A percentile compares a stretch with the other conserved stretches of the same genome.
Conservation (phyloP, 2,888 invertebrate genomes). For the Caenorhabditis sulstoni region DNA sequence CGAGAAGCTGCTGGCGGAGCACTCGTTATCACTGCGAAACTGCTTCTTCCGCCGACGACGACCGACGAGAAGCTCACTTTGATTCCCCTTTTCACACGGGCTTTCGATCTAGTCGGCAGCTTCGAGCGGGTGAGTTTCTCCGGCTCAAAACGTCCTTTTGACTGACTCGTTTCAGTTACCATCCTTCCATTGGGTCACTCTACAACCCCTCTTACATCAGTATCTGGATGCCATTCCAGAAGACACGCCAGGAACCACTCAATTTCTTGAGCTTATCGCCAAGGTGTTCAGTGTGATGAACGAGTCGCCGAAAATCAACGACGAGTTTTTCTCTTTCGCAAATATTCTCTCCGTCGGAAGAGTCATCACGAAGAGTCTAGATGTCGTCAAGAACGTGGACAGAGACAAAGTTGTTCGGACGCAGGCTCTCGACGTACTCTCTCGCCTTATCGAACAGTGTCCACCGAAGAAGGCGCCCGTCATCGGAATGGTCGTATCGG, state of each 20-base stretch:
- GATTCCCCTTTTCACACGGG: slow-evolving; percentile 13
- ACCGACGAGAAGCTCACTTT: background rate
- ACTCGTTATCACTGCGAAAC: slow-evolving; percentile 4
- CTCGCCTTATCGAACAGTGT: slow-evolving; percentile 6
- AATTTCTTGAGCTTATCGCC: background rate
- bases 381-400: slow-evolving; percentile 8
- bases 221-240: slow-evolving; percentile 23
- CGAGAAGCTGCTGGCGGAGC: slow-evolving; percentile 23
- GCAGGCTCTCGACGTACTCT: slow-evolving; percentile 8
- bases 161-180: slow-evolving; percentile 22
- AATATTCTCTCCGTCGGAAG: background rate
- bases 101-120: slow-evolving; percentile 8
- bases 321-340: slow-evolving; percentile 18
- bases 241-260: slow-evolving; percentile 13
- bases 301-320: background rate
- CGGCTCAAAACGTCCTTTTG: no score
- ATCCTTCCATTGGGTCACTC: slow-evolving; percentile 2
- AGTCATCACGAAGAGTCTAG: background rate
- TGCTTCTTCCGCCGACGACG: background rate
- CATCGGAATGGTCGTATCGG: slow-evolving; percentile 12
- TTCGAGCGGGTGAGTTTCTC: slow-evolving; percentile 12
- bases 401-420: slow-evolving; percentile 17
- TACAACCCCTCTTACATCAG: slow-evolving; percentile 18
- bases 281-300: slow-evolving; percentile 15
- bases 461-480: slow-evolving; percentile 7